Evolutionary conservation across 2,797 vertebrate species (phyloP).

Genomic region (Podarcis siculus): DNA sequence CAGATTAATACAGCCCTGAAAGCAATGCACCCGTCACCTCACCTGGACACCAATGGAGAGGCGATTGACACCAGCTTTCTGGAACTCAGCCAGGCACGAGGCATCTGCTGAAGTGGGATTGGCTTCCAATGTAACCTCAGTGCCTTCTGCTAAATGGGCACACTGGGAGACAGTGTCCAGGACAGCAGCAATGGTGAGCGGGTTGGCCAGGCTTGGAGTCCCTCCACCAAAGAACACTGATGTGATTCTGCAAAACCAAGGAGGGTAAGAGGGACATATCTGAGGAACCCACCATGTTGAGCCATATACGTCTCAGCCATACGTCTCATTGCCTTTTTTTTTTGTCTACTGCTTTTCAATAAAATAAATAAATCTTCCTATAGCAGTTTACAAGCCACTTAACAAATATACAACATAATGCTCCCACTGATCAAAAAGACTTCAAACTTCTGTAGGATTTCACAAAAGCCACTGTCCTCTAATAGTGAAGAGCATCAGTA

Average conservation of each 20-base stretch:
- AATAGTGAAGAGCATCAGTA: neutral
- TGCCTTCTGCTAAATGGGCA: constrained; percentile 67
- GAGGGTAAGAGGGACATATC: neutral
- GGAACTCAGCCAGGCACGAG: constrained; percentile 79
- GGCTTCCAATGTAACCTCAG: constrained; percentile 90
- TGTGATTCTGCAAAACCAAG: constrained; percentile 78
- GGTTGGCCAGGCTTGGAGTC: constrained; percentile 91
- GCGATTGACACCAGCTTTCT: constrained; percentile 85
- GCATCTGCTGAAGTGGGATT: constrained; percentile 84
- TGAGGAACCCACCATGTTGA: neutral
- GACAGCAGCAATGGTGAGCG: constrained; percentile 81
- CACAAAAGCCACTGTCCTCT: neutral
- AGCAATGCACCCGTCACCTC: constrained; percentile 26
- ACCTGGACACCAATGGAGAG: constrained; percentile 94
- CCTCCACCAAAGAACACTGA: constrained; percentile 95
- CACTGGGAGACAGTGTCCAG: constrained; percentile 80
- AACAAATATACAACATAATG: neutral
- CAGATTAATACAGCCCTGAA: neutral
- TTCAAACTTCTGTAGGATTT: neutral
- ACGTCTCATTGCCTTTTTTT: neutral
- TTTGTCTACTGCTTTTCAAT: neutral
- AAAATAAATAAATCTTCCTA: no score
- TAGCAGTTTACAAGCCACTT: no score
- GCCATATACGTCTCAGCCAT: neutral
- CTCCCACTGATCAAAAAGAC: neutral